These are phyloP conservation scores for Ypsolopha sequella DNA, from an alignment of 2,888 invertebrate species.

Conservation along the genomic window DNA sequence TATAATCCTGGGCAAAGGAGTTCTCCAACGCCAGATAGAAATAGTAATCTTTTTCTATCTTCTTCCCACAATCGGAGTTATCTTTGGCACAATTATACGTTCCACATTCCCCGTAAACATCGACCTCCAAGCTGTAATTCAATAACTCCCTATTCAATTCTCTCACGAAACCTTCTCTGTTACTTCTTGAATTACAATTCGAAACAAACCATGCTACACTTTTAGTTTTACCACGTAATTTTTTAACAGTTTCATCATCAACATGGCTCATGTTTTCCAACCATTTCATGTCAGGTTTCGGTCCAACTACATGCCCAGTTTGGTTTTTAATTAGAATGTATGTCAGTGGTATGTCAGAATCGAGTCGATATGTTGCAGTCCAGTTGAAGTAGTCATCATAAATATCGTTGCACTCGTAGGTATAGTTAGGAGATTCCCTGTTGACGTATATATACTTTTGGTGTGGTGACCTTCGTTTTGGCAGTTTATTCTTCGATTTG, in stretches of 20 bases:
- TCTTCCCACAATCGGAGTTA: slow-evolving; percentile 27
- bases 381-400: slow-evolving; percentile 55
- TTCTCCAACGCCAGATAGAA: slow-evolving; percentile 83
- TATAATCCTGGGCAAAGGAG: slow-evolving; percentile 71
- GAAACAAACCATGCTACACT: slow-evolving; percentile 61
- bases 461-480: slow-evolving; percentile 25
- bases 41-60: slow-evolving; percentile 72
- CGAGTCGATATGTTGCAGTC: slow-evolving; percentile 51
- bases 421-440: slow-evolving; percentile 50
- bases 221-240: slow-evolving; percentile 36
- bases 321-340: slow-evolving; percentile 39
- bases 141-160: slow-evolving; percentile 27
- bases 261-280: slow-evolving; percentile 12
- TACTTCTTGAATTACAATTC: slow-evolving; percentile 35
- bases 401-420: slow-evolving; percentile 31
- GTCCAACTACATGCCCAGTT: slow-evolving; percentile 36
- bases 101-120: slow-evolving; percentile 70
- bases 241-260: slow-evolving; percentile 21
- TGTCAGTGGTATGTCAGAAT: slow-evolving; percentile 46
- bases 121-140: slow-evolving; percentile 36
- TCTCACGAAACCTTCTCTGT: slow-evolving; percentile 25
- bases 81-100: slow-evolving; percentile 27
- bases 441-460: slow-evolving; percentile 54
- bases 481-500: slow-evolving; percentile 16
- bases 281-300: slow-evolving; percentile 34